A percentile compares a stretch with the other conserved stretches of the same genome.
Evolutionary conservation across 2,113 vertebrate species (phyloP).

Genomic region (Mohoua ochrocephala): DNA sequence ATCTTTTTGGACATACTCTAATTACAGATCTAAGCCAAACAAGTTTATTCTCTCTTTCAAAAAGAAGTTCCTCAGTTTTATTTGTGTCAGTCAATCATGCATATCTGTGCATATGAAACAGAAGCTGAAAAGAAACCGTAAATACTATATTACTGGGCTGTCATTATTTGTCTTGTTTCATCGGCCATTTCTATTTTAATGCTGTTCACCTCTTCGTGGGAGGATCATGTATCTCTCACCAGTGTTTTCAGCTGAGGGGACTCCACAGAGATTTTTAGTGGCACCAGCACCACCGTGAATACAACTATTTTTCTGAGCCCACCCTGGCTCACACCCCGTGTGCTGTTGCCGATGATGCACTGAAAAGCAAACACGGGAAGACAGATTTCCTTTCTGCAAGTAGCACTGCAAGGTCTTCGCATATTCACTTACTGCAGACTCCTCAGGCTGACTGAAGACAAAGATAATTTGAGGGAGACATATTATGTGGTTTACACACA

Average conservation of each 20-base stretch:
- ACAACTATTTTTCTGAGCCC: neutral
- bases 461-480: neutral
- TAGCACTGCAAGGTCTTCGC: neutral
- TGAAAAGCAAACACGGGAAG: neutral
- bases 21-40: neutral
- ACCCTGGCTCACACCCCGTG: neutral
- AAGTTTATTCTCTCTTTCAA: neutral
- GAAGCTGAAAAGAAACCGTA: neutral
- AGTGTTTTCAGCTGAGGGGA: neutral
- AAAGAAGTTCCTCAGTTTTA: neutral
- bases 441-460: neutral
- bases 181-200: neutral
- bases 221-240: neutral
- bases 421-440: neutral
- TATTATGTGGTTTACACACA: neutral
- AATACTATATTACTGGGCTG: neutral
- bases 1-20: neutral
- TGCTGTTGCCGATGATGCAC: fast-evolving
- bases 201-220: neutral
- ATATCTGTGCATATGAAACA: neutral
- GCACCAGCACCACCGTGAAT: neutral
- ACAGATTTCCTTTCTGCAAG: neutral
- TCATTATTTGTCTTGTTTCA: neutral
- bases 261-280: neutral
- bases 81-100: neutral